Evolutionary conservation across 2,113 vertebrate species (phyloP).

Genomic region (Mobula hypostoma): DNA sequence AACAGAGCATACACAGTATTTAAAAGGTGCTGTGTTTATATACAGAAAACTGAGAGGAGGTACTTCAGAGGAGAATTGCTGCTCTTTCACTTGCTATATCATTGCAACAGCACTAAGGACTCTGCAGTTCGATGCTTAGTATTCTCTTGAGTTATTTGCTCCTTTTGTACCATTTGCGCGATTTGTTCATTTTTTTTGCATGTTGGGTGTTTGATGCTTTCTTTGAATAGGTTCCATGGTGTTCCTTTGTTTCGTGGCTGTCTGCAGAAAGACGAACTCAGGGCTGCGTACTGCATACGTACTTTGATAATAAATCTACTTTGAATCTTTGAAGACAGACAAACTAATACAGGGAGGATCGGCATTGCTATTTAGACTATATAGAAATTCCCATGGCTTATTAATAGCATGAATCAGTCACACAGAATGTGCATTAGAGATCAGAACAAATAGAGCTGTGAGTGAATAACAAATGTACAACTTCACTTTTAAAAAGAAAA

Average conservation of each 20-base stretch:
- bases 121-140: too few relatives aligned
- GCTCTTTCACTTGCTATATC: slow-evolving; percentile 50
- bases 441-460: not conserved
- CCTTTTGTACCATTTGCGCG: too few relatives aligned
- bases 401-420: not conserved
- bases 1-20: not conserved
- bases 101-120: slow-evolving; percentile 44
- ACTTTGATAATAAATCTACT: too few relatives aligned
- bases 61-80: slow-evolving; percentile 49
- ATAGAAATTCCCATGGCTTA: not conserved
- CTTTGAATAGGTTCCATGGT: too few relatives aligned
- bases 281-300: too few relatives aligned
- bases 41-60: slow-evolving; percentile 47
- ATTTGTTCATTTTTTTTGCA: slow-evolving; percentile 29
- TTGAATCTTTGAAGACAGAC: not conserved
- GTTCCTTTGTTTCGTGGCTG: too few relatives aligned
- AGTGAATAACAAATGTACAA: not conserved
- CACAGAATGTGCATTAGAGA: not conserved
- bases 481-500: not conserved
- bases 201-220: slow-evolving; percentile 12
- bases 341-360: not conserved
- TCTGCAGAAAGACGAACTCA: too few relatives aligned
- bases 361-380: not conserved
- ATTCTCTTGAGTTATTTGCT: too few relatives aligned
- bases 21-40: slow-evolving; percentile 43